Percentiles rank a stretch among this genome's conserved stretches.
phyloP scores from a whole-genome alignment of 2,888 invertebrate species.

The Lingula anatina region DNA sequence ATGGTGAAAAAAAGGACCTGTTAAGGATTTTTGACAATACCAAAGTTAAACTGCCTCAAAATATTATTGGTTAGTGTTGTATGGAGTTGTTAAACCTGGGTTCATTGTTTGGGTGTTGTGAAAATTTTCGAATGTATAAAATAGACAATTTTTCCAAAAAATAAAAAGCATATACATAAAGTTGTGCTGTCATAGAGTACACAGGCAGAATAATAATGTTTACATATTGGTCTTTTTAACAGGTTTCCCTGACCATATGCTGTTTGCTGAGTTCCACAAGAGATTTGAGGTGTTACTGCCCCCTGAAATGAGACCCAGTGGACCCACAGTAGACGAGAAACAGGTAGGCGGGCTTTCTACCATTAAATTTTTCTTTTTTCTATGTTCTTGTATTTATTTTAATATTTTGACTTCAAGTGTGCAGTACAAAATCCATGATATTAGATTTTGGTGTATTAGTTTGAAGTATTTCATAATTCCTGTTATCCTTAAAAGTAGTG shows the following conservation, averaged over 20 bases:
- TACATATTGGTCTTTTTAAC: slow-evolving; percentile 9
- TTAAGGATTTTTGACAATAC: background rate
- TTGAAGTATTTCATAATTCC: no score
- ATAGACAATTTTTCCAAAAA: no score
- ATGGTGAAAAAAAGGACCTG: no score
- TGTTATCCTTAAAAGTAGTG: no score
- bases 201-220: no score
- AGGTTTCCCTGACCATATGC: slow-evolving; percentile 86
- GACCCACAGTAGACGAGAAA: slow-evolving; percentile 25
- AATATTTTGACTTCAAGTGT: background rate
- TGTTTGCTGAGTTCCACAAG: slow-evolving; percentile 80
- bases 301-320: slow-evolving; percentile 24
- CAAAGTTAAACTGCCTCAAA: background rate
- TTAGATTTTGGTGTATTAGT: background rate
- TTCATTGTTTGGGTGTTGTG: no score
- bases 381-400: background rate
- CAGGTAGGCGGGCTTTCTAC: slow-evolving; percentile 18
- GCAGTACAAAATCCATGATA: background rate
- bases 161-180: no score
- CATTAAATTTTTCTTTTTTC: slow-evolving; percentile 3
- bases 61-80: no score
- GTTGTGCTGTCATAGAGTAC: no score
- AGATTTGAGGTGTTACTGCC: slow-evolving; percentile 63
- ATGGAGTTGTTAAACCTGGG: no score
- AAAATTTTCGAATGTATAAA: no score